Conservation (phyloP, 2,113 vertebrate species). For the Artemisiospiza belli region DNA sequence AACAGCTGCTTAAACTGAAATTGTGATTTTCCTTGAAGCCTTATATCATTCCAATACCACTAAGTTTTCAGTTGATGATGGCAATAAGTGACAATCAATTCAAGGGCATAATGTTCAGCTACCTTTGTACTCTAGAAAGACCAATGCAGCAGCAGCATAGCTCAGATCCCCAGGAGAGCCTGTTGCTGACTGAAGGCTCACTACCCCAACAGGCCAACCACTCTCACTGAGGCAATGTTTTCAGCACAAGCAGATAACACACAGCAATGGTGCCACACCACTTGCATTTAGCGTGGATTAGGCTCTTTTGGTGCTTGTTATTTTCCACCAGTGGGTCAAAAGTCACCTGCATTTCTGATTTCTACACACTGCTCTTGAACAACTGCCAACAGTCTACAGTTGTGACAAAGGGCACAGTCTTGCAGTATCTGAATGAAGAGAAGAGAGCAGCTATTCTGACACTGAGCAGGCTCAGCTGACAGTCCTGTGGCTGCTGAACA, state of each 20-base stretch:
- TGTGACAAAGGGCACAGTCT: constrained; percentile 21
- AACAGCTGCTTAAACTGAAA: neutral
- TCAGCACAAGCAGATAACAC: neutral
- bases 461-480: neutral
- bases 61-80: neutral
- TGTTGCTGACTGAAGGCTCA: neutral
- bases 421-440: neutral
- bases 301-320: neutral
- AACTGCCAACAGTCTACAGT: neutral
- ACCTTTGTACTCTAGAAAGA: neutral
- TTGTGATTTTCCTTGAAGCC: neutral
- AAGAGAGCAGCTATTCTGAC: neutral
- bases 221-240: neutral
- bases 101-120: neutral
- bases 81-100: neutral
- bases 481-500: neutral
- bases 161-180: neutral
- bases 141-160: neutral
- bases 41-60: neutral
- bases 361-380: neutral
- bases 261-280: neutral
- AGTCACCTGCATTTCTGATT: neutral
- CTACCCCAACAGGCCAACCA: neutral
- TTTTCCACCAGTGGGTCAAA: neutral
- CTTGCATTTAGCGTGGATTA: accelerated